Evolutionary conservation across 2,113 vertebrate genomes (phyloP).

Genomic region (Aepyceros melampus): DNA sequence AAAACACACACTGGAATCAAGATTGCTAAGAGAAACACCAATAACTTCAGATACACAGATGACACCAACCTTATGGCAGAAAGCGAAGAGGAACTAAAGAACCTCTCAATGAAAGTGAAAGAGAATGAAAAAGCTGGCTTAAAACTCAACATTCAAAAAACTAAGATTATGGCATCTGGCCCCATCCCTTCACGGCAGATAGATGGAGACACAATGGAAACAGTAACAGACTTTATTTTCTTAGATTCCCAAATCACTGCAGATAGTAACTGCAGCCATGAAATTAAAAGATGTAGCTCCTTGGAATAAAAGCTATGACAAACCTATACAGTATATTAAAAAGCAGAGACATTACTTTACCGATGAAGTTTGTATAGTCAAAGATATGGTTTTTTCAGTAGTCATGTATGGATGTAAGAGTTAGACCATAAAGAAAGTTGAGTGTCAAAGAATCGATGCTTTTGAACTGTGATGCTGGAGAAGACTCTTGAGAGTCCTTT

Average conservation of each 20-base stretch:
- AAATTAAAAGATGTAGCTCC: background rate
- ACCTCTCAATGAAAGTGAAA: background rate
- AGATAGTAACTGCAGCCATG: background rate
- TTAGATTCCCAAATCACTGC: background rate
- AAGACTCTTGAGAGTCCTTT: background rate
- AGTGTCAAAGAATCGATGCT: background rate
- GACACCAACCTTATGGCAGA: background rate
- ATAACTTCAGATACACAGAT: background rate
- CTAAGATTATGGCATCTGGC: background rate
- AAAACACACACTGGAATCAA: background rate
- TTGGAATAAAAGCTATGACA: background rate
- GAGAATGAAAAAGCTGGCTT: background rate
- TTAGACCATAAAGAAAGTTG: background rate
- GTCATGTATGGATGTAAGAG: background rate
- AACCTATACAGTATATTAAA: background rate
- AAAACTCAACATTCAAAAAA: background rate
- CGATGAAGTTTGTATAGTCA: background rate
- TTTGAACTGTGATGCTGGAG: background rate
- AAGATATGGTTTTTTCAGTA: background rate
- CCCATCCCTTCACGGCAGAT: background rate
- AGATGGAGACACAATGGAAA: background rate
- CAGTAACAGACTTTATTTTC: background rate
- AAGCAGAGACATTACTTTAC: background rate
- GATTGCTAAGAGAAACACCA: background rate
- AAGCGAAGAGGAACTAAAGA: fast-evolving